Conservation (phyloP, 2,113 vertebrate genomes). For the Solea solea region DNA sequence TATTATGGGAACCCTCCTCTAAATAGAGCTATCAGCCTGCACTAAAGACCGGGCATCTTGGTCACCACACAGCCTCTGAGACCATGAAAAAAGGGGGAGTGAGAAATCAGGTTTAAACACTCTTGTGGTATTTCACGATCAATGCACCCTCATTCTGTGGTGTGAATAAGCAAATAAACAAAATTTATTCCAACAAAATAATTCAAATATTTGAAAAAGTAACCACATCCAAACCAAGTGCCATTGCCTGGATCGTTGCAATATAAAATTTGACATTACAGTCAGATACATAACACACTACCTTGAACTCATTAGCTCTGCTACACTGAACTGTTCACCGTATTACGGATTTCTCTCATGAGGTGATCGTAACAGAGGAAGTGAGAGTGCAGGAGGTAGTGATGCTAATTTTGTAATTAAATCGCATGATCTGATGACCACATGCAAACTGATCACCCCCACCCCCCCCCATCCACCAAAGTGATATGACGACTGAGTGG, state of each 20-base stretch:
- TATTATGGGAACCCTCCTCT: constrained; percentile 63
- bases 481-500: constrained; percentile 69
- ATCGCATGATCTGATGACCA: constrained; percentile 79
- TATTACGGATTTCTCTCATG: constrained; percentile 56
- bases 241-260: not conserved
- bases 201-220: not conserved
- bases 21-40: constrained; percentile 67
- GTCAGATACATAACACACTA: constrained; percentile 16
- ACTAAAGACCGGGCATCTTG: constrained; percentile 63
- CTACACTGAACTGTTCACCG: constrained; percentile 36
- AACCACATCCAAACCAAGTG: constrained; percentile 5
- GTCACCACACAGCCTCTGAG: constrained; percentile 59
- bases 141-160: constrained; percentile 26
- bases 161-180: constrained; percentile 38
- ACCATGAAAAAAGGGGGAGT: constrained; percentile 48
- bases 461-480: constrained; percentile 29
- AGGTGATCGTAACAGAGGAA: constrained; percentile 48
- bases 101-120: constrained; percentile 60
- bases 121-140: constrained; percentile 62
- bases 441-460: constrained; percentile 63
- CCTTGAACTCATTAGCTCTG: constrained; percentile 49
- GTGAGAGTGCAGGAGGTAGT: constrained; percentile 47
- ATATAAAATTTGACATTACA: constrained; percentile 13
- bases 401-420: constrained; percentile 82
- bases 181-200: constrained; percentile 1